These are phyloP conservation scores for Oryzaephilus surinamensis DNA, from an alignment of 1,140 invertebrate species.

Conservation along the genomic window DNA sequence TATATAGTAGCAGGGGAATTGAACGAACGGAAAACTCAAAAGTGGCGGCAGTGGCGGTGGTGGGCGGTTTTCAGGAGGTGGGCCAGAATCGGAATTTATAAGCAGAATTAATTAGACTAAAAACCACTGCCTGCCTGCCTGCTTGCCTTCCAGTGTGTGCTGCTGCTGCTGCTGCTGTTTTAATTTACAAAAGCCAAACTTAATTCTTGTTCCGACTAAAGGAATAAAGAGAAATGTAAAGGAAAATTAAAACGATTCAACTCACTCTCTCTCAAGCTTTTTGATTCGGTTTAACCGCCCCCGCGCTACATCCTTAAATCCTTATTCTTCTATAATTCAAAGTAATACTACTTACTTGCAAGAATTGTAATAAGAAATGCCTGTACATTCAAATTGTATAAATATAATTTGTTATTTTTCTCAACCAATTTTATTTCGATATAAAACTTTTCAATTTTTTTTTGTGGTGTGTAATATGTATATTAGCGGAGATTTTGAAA, in stretches of 20 bases:
- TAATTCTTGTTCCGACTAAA: slow-evolving; percentile 40
- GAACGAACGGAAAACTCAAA: too few species aligned
- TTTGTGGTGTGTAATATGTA: too few species aligned
- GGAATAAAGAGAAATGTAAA: slow-evolving; percentile 41
- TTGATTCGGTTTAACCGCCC: slow-evolving; percentile 37
- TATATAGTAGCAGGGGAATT: neutral
- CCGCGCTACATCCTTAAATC: slow-evolving; percentile 26
- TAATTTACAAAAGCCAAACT: slow-evolving; percentile 44
- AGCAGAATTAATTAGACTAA: slow-evolving; percentile 42
- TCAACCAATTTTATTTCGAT: too few species aligned
- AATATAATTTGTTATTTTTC: too few species aligned
- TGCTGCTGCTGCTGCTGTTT: slow-evolving; percentile 39
- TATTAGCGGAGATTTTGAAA: too few species aligned
- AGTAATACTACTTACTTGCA: too few species aligned
- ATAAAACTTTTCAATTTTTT: too few species aligned
- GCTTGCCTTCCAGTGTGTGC: slow-evolving; percentile 28
- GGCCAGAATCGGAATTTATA: slow-evolving; percentile 40
- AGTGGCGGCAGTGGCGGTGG: slow-evolving; percentile 1
- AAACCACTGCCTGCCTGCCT: slow-evolving; percentile 35
- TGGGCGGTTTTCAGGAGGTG: slow-evolving; percentile 8
- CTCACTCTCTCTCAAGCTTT: slow-evolving; percentile 22
- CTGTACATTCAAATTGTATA: too few species aligned
- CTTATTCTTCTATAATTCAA: slow-evolving; percentile 25
- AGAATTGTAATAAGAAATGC: too few species aligned
- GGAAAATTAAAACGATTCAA: slow-evolving; percentile 42